A percentile compares a stretch with the other conserved stretches of the same genome.
phyloP scores from a whole-genome alignment of 2,888 invertebrate genomes.

The Saturnia japonica region DNA sequence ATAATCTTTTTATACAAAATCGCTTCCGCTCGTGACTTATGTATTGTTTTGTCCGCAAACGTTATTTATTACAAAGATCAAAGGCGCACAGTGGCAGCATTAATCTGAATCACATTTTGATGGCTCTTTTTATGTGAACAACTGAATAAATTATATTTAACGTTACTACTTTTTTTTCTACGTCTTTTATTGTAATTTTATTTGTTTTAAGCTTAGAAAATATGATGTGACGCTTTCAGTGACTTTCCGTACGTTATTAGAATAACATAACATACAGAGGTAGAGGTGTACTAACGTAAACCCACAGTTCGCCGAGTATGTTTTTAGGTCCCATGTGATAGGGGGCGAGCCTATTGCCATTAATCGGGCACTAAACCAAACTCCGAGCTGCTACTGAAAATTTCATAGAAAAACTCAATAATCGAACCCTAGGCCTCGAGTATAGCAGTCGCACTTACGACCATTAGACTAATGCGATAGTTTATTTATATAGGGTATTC shows the following conservation, averaged over 20 bases:
- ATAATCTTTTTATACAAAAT: not conserved
- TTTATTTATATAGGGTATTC: too few relatives aligned
- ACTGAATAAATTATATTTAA: constrained; percentile 12
- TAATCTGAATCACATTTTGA: constrained; percentile 15
- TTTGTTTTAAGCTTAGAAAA: not conserved
- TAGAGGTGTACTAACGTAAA: too few relatives aligned
- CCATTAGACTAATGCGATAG: too few relatives aligned
- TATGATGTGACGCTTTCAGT: not conserved
- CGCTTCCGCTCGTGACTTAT: not conserved
- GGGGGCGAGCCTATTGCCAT: too few relatives aligned
- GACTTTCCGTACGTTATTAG: not conserved
- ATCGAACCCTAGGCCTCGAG: too few relatives aligned
- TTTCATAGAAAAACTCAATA: too few relatives aligned
- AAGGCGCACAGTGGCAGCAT: constrained; percentile 16
- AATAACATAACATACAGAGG: too few relatives aligned
- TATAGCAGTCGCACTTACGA: too few relatives aligned
- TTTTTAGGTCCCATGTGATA: too few relatives aligned
- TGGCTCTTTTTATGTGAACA: constrained; percentile 16
- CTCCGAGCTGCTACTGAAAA: too few relatives aligned
- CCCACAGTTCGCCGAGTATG: too few relatives aligned
- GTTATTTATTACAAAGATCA: constrained; percentile 18
- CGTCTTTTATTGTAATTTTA: not conserved
- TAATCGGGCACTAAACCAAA: too few relatives aligned
- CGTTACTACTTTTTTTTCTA: not conserved
- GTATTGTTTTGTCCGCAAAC: not conserved